Conservation (phyloP, 2,797 vertebrate species). For the Crax fasciolata region DNA sequence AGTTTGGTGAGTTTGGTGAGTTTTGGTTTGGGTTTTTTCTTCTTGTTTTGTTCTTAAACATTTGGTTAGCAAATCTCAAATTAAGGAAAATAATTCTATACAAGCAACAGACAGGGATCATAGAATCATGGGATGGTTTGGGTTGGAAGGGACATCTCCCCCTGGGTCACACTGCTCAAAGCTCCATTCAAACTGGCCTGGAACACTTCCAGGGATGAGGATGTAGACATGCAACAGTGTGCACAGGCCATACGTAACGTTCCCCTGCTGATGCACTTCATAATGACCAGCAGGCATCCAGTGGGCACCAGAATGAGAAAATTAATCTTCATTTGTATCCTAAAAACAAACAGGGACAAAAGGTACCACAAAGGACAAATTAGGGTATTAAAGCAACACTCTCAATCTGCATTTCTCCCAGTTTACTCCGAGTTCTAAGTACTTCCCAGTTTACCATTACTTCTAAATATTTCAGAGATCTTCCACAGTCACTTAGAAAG, state of each 20-base stretch:
- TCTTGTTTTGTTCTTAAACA: neutral
- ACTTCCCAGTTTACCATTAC: neutral
- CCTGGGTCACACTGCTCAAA: neutral
- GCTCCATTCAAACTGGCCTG: neutral
- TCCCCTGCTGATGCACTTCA: slow-evolving; percentile 7
- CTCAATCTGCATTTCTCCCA: neutral
- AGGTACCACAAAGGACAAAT: neutral
- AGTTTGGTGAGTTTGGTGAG: neutral
- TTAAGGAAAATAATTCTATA: neutral
- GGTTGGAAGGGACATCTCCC: neutral
- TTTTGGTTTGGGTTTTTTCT: too few relatives aligned
- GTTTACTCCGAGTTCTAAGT: neutral
- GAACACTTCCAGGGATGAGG: neutral
- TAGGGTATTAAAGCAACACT: neutral
- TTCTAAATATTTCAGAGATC: neutral
- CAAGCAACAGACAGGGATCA: neutral
- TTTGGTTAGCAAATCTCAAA: neutral
- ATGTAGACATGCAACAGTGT: rapidly evolving
- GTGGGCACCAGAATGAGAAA: neutral
- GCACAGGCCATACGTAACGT: neutral
- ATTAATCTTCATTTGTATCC: slow-evolving; percentile 29
- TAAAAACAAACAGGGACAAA: slow-evolving; percentile 42
- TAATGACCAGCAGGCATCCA: neutral
- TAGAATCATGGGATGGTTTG: neutral
- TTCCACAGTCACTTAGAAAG: neutral